A percentile compares a stretch with the other conserved stretches of the same genome.
phyloP scores from a whole-genome alignment of 2,113 vertebrate genomes.

The Oophaga pumilio region DNA sequence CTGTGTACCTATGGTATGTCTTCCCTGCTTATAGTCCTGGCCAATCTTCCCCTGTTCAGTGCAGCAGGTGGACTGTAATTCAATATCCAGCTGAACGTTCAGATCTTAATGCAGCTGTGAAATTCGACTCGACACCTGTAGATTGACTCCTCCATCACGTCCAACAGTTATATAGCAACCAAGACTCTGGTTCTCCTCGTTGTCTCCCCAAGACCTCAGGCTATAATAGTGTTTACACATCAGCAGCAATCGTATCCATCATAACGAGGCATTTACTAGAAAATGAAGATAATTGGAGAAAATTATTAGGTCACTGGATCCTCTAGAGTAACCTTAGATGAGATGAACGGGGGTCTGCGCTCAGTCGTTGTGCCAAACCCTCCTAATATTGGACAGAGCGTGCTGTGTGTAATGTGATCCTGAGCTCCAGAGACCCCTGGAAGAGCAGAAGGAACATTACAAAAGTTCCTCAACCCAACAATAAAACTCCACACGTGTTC shows the following conservation, averaged over 20 bases:
- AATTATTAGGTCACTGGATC: slow-evolving; percentile 13
- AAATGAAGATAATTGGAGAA: not conserved
- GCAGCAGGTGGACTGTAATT: not conserved
- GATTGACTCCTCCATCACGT: not conserved
- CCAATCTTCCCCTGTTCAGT: not conserved
- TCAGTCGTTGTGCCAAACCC: not conserved
- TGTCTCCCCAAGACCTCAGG: not conserved
- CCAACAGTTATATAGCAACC: not conserved
- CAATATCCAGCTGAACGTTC: not conserved
- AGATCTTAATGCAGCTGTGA: not conserved
- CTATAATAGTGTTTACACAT: not conserved
- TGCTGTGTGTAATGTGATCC: slow-evolving; percentile 9
- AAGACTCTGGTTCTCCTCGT: not conserved
- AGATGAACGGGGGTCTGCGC: not conserved
- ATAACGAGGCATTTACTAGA: not conserved
- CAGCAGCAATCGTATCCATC: not conserved
- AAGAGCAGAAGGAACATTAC: not conserved
- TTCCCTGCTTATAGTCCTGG: not conserved
- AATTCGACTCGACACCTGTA: not conserved
- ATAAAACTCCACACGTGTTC: slow-evolving; percentile 27
- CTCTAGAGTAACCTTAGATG: not conserved
- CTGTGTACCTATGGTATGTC: too few relatives aligned
- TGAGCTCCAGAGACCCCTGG: not conserved
- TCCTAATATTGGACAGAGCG: not conserved
- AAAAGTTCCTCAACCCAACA: slow-evolving; percentile 2